Base-by-base conservation (phyloP, 1,140 invertebrate genomes). In the Luehdorfia chinensis region DNA sequence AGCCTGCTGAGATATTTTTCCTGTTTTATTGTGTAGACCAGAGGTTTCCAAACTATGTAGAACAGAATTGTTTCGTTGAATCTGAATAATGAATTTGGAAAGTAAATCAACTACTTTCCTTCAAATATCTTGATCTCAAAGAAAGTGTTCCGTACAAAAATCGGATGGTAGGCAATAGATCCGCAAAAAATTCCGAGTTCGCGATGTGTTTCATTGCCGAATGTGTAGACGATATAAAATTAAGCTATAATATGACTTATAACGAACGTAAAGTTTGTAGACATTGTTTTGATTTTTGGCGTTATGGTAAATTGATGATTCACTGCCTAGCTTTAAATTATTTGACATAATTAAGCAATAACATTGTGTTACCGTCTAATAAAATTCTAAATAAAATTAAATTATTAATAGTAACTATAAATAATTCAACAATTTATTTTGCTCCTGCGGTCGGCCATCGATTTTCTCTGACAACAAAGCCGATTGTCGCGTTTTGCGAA, bases 401-500 rank as follows among this genome's bases (percentile, higher is more conserved):
- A 59, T 60, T 59, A 57, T 65, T 64, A 55, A 50, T 63, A 36
- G 41, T 58, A 55, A n/a, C 48, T 75, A 72, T 62, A 66, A 69
- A 76, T 75, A 73, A 75, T 70, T 72, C 48, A 63, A 69, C 61
- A 59, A 64, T 75, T 71, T 75, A 74, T 72, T 57, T 68, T 50
- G 51, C 52, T 45, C 31, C 37, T 46, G 43, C 45, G 47, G 44
- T 19, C 59, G 58, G 33, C 49, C 59, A 67, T 70, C 65, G 62
- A 69, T 72, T 56, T 64, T 43, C 50, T 33, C 19, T 49, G 55
- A 33, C 36, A 65, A 81, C 76, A 79, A 79, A 81, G 72, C 55
- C 59, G 69, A 72, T 78, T 79, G 75, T 81, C 67, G 66, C 72
- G 49, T 73, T 72, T 66, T 62, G 79, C 77, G 64, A 68, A 80